Conservation (phyloP, 2,113 vertebrate genomes). For the Bungarus multicinctus region DNA sequence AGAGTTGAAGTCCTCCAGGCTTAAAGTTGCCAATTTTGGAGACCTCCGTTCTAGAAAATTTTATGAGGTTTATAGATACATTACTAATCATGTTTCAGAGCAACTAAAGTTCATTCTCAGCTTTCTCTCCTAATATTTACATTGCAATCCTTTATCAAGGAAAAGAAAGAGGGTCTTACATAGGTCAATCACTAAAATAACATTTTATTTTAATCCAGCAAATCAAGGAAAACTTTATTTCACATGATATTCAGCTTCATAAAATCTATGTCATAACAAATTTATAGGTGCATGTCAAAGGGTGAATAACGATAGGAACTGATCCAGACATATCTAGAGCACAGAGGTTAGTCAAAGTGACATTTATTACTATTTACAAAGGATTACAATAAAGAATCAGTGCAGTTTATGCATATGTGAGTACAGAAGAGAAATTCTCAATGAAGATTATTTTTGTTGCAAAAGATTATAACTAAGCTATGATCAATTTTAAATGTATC, state of each 20-base stretch:
- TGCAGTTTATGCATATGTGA: background rate
- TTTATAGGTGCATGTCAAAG: background rate
- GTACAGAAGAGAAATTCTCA: background rate
- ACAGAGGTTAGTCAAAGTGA: background rate
- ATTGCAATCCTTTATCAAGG: background rate
- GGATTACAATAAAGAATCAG: background rate
- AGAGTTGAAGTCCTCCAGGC: no score
- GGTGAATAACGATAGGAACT: background rate
- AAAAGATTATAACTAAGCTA: background rate
- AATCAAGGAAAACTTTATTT: background rate
- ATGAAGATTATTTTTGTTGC: background rate
- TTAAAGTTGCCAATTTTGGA: no score
- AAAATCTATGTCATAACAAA: background rate
- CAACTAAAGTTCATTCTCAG: background rate
- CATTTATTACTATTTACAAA: background rate
- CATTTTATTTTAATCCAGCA: background rate
- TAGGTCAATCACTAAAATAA: background rate
- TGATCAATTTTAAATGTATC: background rate
- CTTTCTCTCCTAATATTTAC: constrained; percentile 4
- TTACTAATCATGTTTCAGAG: background rate
- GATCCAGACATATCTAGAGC: background rate
- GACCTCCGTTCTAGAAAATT: background rate
- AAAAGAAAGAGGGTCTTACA: background rate
- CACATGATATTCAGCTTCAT: background rate
- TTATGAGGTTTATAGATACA: background rate